A percentile compares a stretch with the other conserved stretches of the same genome.
Conservation (phyloP, 1,140 invertebrate species). For the Trichomalopsis sarcophagae region DNA sequence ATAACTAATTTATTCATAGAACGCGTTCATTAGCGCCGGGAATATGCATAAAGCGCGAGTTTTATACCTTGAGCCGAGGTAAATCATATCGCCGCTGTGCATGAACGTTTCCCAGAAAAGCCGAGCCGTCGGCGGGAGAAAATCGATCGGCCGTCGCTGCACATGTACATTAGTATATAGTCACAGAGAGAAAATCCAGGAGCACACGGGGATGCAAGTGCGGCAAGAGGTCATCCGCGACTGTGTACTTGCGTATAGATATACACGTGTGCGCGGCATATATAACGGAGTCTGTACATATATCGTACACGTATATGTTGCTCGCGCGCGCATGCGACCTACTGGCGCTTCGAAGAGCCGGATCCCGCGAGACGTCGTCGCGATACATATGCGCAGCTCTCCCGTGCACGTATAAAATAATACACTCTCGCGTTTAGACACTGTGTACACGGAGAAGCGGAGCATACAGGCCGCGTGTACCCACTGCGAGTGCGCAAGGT, state of each 20-base stretch:
- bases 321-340: slow-evolving; percentile 24
- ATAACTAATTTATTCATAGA: too few species aligned
- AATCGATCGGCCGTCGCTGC: not conserved
- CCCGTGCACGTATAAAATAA: not conserved
- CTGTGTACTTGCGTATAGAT: slow-evolving; percentile 6
- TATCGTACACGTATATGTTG: not conserved
- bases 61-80: too few species aligned
- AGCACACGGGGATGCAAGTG: not conserved
- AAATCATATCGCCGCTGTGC: too few species aligned
- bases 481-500: not conserved
- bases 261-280: not conserved
- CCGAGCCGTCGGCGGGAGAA: not conserved
- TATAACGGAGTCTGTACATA: not conserved
- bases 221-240: slow-evolving; percentile 15
- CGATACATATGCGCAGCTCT: slow-evolving; percentile 37
- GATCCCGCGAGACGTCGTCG: slow-evolving; percentile 52
- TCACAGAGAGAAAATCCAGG: not conserved
- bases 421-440: not conserved
- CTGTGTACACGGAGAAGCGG: too few species aligned
- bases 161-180: not conserved
- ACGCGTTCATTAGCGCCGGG: too few species aligned
- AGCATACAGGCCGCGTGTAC: not conserved
- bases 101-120: not conserved
- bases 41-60: too few species aligned
- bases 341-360: slow-evolving; percentile 54